Conservation (phyloP, 1,140 invertebrate species). For the Agrilus planipennis region DNA sequence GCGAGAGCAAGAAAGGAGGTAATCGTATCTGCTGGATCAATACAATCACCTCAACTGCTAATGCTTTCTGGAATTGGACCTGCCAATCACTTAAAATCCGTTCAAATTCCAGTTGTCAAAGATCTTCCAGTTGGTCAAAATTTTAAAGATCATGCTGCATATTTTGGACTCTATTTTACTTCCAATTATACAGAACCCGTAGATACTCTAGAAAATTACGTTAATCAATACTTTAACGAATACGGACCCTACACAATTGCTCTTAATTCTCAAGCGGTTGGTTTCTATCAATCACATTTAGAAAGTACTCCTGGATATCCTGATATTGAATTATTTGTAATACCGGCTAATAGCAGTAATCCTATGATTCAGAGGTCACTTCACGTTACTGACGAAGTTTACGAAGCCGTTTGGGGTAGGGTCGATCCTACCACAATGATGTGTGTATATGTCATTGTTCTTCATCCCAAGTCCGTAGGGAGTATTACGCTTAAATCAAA, state of each 20-base stretch:
- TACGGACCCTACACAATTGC: conserved; percentile 1
- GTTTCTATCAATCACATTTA: conserved; percentile 2
- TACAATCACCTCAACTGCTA: conserved; percentile 43
- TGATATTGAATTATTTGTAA: conserved; percentile 5
- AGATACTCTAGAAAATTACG: not conserved
- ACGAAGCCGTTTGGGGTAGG: not conserved
- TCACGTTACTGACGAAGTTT: conserved; percentile 11
- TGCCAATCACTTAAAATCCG: conserved; percentile 32
- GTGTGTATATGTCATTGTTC: conserved; percentile 44
- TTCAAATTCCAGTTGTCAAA: conserved; percentile 30
- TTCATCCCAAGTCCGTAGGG: conserved; percentile 63
- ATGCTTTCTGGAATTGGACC: conserved; percentile 41
- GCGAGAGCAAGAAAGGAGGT: conserved; percentile 44
- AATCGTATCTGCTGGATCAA: conserved; percentile 46
- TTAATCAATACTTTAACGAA: conserved; percentile 2
- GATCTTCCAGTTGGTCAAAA: conserved; percentile 42
- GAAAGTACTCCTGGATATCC: not conserved
- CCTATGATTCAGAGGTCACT: not conserved
- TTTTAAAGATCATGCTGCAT: conserved; percentile 1
- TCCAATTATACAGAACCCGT: conserved; percentile 1
- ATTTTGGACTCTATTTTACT: not conserved
- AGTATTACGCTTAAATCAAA: conserved; percentile 49
- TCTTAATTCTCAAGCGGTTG: conserved; percentile 2
- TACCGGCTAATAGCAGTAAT: conserved; percentile 1
- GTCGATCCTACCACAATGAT: conserved; percentile 21